Evolutionary conservation across 2,113 vertebrate species (phyloP).

Genomic region (Suncus etruscus): DNA sequence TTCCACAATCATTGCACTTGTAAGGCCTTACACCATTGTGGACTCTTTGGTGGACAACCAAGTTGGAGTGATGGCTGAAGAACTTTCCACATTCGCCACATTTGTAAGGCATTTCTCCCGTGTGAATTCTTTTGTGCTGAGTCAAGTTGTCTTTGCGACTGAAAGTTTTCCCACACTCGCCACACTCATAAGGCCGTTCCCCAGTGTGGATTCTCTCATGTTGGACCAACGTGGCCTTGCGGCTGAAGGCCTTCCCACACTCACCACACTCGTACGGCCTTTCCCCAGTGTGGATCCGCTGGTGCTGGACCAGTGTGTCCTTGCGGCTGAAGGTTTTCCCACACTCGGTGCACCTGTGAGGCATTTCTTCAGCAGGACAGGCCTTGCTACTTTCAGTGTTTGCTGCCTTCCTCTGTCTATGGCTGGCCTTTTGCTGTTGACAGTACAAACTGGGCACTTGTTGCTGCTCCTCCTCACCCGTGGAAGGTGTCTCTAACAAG

Average conservation of each 20-base stretch:
- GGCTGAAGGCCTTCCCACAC: slow-evolving; percentile 69
- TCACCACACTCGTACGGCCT: slow-evolving; percentile 55
- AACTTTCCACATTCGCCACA: slow-evolving; percentile 74
- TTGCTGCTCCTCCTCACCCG: background rate
- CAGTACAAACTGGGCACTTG: background rate
- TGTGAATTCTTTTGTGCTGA: slow-evolving; percentile 75
- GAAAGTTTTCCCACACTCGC: slow-evolving; percentile 73
- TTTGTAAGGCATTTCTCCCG: slow-evolving; percentile 75
- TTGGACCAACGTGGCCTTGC: slow-evolving; percentile 70
- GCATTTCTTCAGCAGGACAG: slow-evolving; percentile 18
- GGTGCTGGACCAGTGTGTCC: slow-evolving; percentile 75
- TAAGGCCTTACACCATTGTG: slow-evolving; percentile 76
- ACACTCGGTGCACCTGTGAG: slow-evolving; percentile 65
- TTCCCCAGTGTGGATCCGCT: slow-evolving; percentile 67
- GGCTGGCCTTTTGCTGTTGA: background rate
- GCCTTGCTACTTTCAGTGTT: background rate
- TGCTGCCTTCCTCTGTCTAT: background rate
- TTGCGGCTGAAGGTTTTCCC: slow-evolving; percentile 69
- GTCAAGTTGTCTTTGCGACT: slow-evolving; percentile 72
- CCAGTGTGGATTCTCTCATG: slow-evolving; percentile 75
- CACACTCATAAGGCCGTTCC: slow-evolving; percentile 67
- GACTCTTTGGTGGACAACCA: slow-evolving; percentile 77
- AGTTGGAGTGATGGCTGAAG: slow-evolving; percentile 78
- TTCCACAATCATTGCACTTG: slow-evolving; percentile 71
- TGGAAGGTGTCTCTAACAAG: slow-evolving; percentile 21